Evolutionary conservation across 1,140 invertebrate genomes (phyloP), one percentile per base, ranked within the genome.

Genomic region (Brachionus paranguensis): DNA sequence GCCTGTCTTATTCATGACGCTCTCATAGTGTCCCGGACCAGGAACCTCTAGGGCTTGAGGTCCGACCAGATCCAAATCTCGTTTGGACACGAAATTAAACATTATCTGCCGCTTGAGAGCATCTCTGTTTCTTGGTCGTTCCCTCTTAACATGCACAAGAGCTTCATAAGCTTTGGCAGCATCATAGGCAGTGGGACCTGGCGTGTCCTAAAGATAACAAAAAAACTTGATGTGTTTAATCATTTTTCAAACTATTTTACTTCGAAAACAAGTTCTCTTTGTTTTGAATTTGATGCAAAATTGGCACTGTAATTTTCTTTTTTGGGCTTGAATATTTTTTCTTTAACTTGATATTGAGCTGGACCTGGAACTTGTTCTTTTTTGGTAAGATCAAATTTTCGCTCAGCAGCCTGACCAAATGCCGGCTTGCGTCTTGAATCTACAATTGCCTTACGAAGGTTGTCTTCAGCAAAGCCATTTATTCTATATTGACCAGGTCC

Each of bases 401-500:
- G 84, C 1, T 86, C 84, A 17, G 88, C 86, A 1, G 87, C 87
- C 3, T 86, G 87, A 17, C 88, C 88, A 85, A 89, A 89, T 65
- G 88, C 87, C 3, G 88, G 88, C 53, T 86, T 86, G 8, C 87
- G 68, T 29, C 87, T 88, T 53, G 87, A 87, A 84, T 88, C 88
- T 43, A 89, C 85, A 83, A 89, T 89, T 0, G 88, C 88, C 84
- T 87, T 89, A 29, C 87, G 81, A 86, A 89, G 87, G 83, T 87
- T 88, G 24, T 90, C 88, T 53, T 88, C 86, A 2, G 88, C 88
- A 86, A 90, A 86, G 27, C 89, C 89, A 65, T 86, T 84, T n/a
- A 88, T 86, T 85, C 88, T 89, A 84, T 90, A 90, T 3, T 87
- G 85, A 12, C 88, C 89, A 14, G 89, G 89, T 84, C 89, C 89